Evolutionary conservation across 2,888 invertebrate species (phyloP).

Genomic region (Pristionchus mayeri): DNA sequence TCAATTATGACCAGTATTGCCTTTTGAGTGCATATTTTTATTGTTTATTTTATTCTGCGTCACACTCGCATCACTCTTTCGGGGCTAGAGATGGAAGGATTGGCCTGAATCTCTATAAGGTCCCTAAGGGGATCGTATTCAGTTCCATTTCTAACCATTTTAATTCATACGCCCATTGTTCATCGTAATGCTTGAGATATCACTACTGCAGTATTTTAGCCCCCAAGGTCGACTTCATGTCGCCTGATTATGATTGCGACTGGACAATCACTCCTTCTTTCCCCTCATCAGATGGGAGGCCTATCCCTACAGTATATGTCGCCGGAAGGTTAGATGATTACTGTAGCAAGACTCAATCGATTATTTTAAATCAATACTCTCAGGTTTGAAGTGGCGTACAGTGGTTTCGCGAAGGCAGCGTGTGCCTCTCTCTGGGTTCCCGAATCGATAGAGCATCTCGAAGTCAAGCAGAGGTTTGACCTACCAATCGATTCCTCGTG

Average conservation of each 20-base stretch:
- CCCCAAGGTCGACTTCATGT: background rate
- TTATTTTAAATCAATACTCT: background rate
- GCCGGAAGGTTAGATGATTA: background rate
- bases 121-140: too few relatives aligned
- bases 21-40: too few relatives aligned
- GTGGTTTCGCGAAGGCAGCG: background rate
- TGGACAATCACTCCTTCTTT: background rate
- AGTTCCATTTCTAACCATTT: too few relatives aligned
- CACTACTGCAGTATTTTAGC: background rate
- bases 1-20: too few relatives aligned
- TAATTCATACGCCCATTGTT: too few relatives aligned
- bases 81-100: too few relatives aligned
- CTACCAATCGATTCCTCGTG: background rate
- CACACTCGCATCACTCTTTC: too few relatives aligned
- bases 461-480: background rate
- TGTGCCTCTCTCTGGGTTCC: constrained; percentile 7
- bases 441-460: background rate
- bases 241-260: background rate
- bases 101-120: too few relatives aligned
- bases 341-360: too few relatives aligned
- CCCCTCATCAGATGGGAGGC: background rate
- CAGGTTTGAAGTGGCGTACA: background rate
- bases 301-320: constrained; percentile 30
- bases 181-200: too few relatives aligned
- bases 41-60: too few relatives aligned